Evolutionary conservation across 2,888 invertebrate genomes (phyloP).

Genomic region (Eristalis pertinax): DNA sequence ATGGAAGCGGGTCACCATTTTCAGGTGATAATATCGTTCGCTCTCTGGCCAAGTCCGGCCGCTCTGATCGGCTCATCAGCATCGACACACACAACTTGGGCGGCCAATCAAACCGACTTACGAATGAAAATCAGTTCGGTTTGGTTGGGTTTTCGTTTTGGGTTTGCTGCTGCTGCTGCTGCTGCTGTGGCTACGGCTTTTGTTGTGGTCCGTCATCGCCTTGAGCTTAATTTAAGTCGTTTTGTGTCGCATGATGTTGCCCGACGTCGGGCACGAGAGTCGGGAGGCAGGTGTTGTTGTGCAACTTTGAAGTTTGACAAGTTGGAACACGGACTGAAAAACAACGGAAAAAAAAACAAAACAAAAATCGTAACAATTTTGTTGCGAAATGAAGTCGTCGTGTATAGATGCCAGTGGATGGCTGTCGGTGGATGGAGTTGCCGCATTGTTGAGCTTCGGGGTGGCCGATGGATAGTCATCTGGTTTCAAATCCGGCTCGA

Average conservation of each 20-base stretch:
- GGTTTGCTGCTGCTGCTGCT: background rate
- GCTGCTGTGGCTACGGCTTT: background rate
- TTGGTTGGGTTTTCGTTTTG: background rate
- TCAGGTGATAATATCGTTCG: slow-evolving; percentile 54
- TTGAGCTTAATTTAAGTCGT: slow-evolving; percentile 66
- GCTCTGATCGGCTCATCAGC: slow-evolving; percentile 51
- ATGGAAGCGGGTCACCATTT: slow-evolving; percentile 56
- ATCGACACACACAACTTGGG: slow-evolving; percentile 37
- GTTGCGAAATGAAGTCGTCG: background rate
- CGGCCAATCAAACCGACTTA: slow-evolving; percentile 50
- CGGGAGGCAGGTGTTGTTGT: background rate
- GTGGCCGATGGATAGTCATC: no score
- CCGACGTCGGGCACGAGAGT: no score
- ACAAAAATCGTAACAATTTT: background rate
- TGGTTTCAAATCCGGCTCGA: no score
- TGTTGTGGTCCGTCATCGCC: slow-evolving; percentile 53
- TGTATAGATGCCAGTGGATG: no score
- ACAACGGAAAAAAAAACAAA: background rate
- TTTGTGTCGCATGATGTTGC: slow-evolving; percentile 36
- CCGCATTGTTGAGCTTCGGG: background rate
- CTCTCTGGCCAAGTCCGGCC: slow-evolving; percentile 2
- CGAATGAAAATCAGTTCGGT: slow-evolving; percentile 18
- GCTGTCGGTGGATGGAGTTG: background rate
- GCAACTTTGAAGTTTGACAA: background rate
- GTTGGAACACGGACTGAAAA: background rate